Base-by-base conservation (phyloP, 2,888 invertebrate genomes). In the Drosophila meridiana region DNA sequence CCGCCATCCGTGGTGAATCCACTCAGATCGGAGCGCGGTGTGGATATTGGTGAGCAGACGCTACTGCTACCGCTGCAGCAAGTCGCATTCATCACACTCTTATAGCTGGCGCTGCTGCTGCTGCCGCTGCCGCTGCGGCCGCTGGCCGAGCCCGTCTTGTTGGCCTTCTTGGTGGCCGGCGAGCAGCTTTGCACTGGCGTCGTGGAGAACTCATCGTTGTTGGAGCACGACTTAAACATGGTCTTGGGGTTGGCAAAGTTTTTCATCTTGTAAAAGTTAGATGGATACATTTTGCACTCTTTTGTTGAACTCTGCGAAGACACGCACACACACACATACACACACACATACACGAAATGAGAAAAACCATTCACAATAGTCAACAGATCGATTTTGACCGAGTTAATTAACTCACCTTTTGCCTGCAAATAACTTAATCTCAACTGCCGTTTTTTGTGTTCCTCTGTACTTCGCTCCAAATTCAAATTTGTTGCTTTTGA, bases 241-340 rank as follows among this genome's bases (percentile, higher is more conserved):
- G 75, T 78, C 65, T 73, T 80, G 8, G 83, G 80, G 62, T 85
- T 83, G 58, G 83, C 83, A 55, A 83, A 86, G 69, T 88, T 88
- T 43, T 67, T 85, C 83, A 75, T 80, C 36, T 68, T 80, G 63
- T 74, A 74, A 56, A 77, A 70, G 58, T 74, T 74, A 14, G 73
- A 65, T 42, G 81, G 72, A 69, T 82, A 66, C 82, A 83, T 83
- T 7, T 30, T 47, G 55, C 50, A 47, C 53, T 43, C 58, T 62
- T 52, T 62, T 50, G 52, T 47, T 60, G 48, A 60, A 74, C 45
- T 56, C 57, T 66, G 4, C 5, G 20, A 13, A 20, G 20, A 20
- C 20, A 20, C 20, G 20, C 20, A 20, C 20, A 20, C 20, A 20
- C 20, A 20, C 20, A 20, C 20, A 20, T 1, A 20, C 20, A 20